phyloP scores from a whole-genome alignment of 2,888 invertebrate species.

The Erebia palarica region DNA sequence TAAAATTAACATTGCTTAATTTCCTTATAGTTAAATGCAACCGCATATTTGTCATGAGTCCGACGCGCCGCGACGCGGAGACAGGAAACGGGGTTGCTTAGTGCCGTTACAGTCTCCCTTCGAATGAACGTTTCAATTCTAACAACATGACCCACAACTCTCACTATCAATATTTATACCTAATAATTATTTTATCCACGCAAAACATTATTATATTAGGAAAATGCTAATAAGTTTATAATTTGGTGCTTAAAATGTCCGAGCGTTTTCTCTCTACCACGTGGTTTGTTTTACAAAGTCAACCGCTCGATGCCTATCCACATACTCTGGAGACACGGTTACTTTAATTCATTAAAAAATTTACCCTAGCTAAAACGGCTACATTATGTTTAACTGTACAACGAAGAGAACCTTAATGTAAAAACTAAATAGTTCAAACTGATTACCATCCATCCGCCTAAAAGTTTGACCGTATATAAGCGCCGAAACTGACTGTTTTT shows the following conservation, averaged over 20 bases:
- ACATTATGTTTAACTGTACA: conserved; percentile 79
- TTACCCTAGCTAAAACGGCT: conserved; percentile 81
- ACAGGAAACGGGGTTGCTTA: conserved; percentile 53
- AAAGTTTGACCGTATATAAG: conserved; percentile 64
- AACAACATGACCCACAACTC: conserved; percentile 33
- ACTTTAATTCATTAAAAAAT: conserved; percentile 77
- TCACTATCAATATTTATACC: conserved; percentile 27
- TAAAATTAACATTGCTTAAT: conserved; percentile 82
- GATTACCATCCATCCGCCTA: conserved; percentile 54
- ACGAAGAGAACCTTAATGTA: conserved; percentile 70
- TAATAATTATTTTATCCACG: conserved; percentile 32
- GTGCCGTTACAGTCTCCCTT: conserved; percentile 62
- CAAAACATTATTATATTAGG: conserved; percentile 51
- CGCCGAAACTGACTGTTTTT: conserved; percentile 61
- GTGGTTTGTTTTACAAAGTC: conserved; percentile 60
- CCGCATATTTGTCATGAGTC: conserved; percentile 48
- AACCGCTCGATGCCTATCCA: conserved; percentile 60
- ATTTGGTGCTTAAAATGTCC: conserved; percentile 73
- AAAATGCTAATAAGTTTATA: conserved; percentile 62
- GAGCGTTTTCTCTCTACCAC: conserved; percentile 59
- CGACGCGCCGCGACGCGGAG: conserved; percentile 41
- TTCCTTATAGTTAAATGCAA: conserved; percentile 61
- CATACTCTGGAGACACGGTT: conserved; percentile 67
- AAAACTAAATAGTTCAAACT: conserved; percentile 53
- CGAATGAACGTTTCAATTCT: conserved; percentile 20